phyloP scores from a whole-genome alignment of 2,888 invertebrate genomes.

The Malachius bipustulatus region DNA sequence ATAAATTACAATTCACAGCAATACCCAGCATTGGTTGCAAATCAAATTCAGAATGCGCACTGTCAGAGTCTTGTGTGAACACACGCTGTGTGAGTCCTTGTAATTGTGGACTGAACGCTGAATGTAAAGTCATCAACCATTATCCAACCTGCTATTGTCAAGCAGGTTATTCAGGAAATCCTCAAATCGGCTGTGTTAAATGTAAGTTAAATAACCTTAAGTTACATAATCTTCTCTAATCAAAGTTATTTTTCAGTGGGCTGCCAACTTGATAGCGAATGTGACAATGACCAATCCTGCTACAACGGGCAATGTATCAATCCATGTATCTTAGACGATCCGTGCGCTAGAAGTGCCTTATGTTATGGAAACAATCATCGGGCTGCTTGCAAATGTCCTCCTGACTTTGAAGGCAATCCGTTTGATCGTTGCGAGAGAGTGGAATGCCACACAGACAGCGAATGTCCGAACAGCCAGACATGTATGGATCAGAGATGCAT shows the following conservation, averaged over 20 bases:
- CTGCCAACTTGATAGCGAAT: slow-evolving; percentile 73
- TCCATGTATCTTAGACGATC: slow-evolving; percentile 67
- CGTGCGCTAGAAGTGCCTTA: slow-evolving; percentile 73
- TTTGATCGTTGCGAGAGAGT: slow-evolving; percentile 62
- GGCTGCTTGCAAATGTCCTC: slow-evolving; percentile 66
- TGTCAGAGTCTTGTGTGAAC: slow-evolving; percentile 74
- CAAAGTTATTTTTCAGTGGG: slow-evolving; percentile 51
- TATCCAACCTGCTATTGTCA: slow-evolving; percentile 77
- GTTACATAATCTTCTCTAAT: not conserved
- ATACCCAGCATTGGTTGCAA: slow-evolving; percentile 59
- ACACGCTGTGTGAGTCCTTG: slow-evolving; percentile 71
- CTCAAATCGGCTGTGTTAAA: slow-evolving; percentile 68
- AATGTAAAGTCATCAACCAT: slow-evolving; percentile 71
- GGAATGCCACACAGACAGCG: slow-evolving; percentile 67
- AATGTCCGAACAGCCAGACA: slow-evolving; percentile 65
- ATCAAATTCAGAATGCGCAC: slow-evolving; percentile 68
- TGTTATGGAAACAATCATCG: slow-evolving; percentile 72
- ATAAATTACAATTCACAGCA: too few species aligned
- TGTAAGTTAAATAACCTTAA: slow-evolving; percentile 38
- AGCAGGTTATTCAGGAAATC: slow-evolving; percentile 75
- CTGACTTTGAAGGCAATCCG: slow-evolving; percentile 69
- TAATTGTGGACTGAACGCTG: slow-evolving; percentile 71
- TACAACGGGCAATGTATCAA: slow-evolving; percentile 71
- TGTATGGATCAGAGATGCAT: slow-evolving; percentile 63
- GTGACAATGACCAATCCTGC: slow-evolving; percentile 67